These are phyloP conservation scores for Xiphophorus hellerii DNA, from an alignment of 2,113 vertebrate species.

Conservation along the genomic window DNA sequence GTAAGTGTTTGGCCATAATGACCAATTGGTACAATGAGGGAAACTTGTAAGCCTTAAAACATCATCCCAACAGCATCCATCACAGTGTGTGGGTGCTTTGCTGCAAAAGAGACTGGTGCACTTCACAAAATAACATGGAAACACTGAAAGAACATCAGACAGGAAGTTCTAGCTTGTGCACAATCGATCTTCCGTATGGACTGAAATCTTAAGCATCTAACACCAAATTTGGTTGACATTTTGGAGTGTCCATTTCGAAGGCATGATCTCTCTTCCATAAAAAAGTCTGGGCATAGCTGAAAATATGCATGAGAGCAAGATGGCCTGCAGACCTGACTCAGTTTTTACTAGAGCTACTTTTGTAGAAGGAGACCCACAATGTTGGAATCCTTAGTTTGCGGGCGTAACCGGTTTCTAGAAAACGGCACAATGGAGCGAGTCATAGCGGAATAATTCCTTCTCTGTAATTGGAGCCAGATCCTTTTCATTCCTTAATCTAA, in stretches of 20 bases:
- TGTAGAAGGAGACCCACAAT: not conserved
- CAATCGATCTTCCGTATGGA: not conserved
- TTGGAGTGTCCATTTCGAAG: not conserved
- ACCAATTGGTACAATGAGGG: not conserved
- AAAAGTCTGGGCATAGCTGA: not conserved
- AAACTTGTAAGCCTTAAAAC: not conserved
- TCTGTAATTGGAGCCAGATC: conserved; percentile 22
- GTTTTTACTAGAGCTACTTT: not conserved
- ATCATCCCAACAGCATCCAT: too few relatives aligned
- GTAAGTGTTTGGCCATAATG: not conserved
- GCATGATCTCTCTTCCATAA: not conserved
- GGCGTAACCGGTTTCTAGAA: not conserved
- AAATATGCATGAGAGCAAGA: not conserved
- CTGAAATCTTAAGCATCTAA: not conserved
- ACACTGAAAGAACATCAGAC: not conserved
- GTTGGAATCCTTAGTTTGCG: not conserved
- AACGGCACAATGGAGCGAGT: not conserved
- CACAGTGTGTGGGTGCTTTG: not conserved
- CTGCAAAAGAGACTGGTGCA: not conserved
- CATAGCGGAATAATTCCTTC: not conserved
- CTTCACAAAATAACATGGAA: not conserved
- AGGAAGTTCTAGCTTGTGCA: not conserved
- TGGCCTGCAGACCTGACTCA: not conserved
- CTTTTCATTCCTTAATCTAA: conserved; percentile 39
- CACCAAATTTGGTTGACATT: not conserved